These are phyloP conservation scores for Lordiphosa mommai DNA, from an alignment of 1,140 invertebrate species.

Conservation along the genomic window DNA sequence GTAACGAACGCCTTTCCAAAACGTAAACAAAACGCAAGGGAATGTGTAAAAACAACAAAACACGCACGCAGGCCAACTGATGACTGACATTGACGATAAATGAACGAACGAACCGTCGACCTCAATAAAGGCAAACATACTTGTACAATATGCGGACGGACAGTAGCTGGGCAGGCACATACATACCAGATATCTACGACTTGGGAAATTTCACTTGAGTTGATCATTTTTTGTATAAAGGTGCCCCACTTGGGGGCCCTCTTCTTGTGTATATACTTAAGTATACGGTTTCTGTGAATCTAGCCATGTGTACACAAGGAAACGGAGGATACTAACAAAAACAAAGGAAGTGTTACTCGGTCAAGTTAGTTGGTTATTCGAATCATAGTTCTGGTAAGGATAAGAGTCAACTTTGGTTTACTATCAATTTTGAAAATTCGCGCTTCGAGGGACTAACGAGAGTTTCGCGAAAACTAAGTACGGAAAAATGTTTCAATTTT, in stretches of 20 bases:
- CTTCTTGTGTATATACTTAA: not conserved
- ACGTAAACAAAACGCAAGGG: constrained; percentile 46
- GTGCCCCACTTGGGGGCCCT: not conserved
- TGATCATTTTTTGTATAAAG: constrained; percentile 15
- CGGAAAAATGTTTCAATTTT: no score
- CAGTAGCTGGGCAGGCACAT: not conserved
- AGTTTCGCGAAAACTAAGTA: no score
- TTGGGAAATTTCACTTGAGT: constrained; percentile 21
- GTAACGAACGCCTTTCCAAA: constrained; percentile 19
- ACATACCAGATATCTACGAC: constrained; percentile 29
- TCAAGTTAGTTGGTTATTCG: no score
- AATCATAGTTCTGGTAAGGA: no score
- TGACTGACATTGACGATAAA: constrained; percentile 72
- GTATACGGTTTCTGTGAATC: not conserved
- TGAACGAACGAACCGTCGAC: constrained; percentile 54
- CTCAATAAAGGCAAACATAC: constrained; percentile 54
- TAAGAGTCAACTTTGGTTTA: no score
- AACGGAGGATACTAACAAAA: no score
- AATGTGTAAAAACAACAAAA: constrained; percentile 68
- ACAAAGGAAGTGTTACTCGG: no score
- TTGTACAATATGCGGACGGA: constrained; percentile 16
- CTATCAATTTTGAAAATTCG: no score
- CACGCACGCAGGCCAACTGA: constrained; percentile 59
- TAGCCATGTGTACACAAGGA: not conserved
- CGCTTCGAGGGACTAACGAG: no score